Evolutionary conservation across 2,888 invertebrate genomes (phyloP), one percentile per base, ranked within the genome.

Genomic region (Drosophila borborema): DNA sequence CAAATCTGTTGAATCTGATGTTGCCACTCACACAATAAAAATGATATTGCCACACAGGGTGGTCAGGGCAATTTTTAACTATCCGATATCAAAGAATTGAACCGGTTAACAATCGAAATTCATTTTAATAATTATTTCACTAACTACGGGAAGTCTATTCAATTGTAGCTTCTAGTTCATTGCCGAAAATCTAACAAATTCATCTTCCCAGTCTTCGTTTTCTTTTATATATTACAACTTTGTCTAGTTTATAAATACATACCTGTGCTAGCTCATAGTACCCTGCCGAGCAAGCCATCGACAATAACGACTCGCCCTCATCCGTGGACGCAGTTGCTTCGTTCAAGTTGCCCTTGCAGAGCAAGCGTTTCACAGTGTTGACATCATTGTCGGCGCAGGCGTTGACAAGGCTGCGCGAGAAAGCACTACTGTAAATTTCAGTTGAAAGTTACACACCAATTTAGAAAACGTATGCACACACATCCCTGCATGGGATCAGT

Each of bases 211-310:
- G 45, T 45, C 12, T 18, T 2, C 12, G 20, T 12, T 6, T 45
- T 45, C 18, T 10, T 45, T 12, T 6, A 20, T 45, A 20, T 7
- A 7, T 45, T 14, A 45, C 7, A 20, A 20, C 12, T 20, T 5
- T 12, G 6, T 2, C 7, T n/a, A 16, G 12, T 3, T 3, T n/a
- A 28, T 28, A 28, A 18, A 28, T 54, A 73, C 79, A 73, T 94
- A 97, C 98, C 95, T 99, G 98, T 85, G 98, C 99, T 84, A 99
- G 95, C 94, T 99, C 99, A 94, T 97, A 99, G 94, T 99, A 99
- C 58, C 99, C 99, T 74, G 99, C 98, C 74, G 98, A 98, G 94
- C 99, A 99, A 73, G 99, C 99, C 90, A 99, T 95, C 64, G 98
- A 98, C 76, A 99, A 95, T 77, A 99, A 94, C 91, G 98, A 98